Conservation (phyloP, 2,797 vertebrate genomes). For the Diglossa cyanea region DNA sequence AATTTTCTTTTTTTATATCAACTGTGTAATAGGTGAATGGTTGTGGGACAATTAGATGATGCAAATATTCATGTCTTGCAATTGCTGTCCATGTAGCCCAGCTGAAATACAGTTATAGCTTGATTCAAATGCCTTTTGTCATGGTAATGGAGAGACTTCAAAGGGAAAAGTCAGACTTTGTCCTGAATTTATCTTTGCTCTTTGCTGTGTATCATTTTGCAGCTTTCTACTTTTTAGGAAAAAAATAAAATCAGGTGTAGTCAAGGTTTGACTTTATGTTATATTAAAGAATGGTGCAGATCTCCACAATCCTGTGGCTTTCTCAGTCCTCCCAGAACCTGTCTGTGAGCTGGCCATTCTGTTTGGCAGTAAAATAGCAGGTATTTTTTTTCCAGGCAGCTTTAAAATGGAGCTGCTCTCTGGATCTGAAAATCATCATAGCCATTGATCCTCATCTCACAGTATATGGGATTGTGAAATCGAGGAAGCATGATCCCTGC, state of each 20-base stretch:
- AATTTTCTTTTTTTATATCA: background rate
- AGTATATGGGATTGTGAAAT: conserved; percentile 9
- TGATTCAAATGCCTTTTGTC: background rate
- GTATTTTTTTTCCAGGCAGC: background rate
- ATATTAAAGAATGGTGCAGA: background rate
- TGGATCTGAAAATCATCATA: conserved; percentile 2
- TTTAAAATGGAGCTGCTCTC: conserved; percentile 11
- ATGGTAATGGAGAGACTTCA: background rate
- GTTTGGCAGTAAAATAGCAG: background rate
- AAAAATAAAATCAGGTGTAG: background rate
- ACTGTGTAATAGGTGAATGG: background rate
- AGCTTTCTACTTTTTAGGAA: background rate
- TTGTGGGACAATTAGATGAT: background rate
- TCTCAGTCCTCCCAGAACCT: background rate
- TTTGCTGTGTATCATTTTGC: background rate
- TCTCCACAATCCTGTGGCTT: background rate
- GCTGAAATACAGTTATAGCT: background rate
- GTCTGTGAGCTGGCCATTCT: background rate
- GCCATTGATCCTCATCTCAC: background rate
- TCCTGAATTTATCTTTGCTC: background rate
- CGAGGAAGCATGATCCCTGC: background rate
- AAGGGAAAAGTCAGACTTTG: background rate
- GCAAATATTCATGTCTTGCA: background rate
- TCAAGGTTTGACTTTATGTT: background rate
- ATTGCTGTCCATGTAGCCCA: background rate